Base-by-base conservation (phyloP, 1,140 invertebrate genomes). In the Ctenoplectra terminalis region DNA sequence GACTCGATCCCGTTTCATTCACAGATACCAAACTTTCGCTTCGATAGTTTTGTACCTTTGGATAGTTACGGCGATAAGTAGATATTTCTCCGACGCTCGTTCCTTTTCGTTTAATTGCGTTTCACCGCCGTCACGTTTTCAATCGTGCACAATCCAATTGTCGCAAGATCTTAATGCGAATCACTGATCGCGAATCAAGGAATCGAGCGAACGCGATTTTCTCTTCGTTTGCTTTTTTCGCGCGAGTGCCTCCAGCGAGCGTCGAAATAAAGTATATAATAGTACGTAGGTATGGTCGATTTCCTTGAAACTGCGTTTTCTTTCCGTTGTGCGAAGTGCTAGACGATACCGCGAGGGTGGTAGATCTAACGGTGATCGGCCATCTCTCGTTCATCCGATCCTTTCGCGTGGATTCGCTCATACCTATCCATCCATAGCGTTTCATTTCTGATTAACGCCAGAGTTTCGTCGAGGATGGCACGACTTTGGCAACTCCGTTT, bases 401-500 rank as follows among this genome's bases (percentile, higher is more conserved):
- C 37, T 78, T 83, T 73, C 60, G 69, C 5, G 52, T 26, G 61
- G 50, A 74, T 74, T 58, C 43, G 37, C 34, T 81, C 67, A 60
- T 60, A 23, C 50, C 46, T 43, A 20, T 8, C 31, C 43, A 61
- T 71, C 56, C n/a, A 2, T 6, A 34, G 11, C 54, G 67, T 63
- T 63, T 26, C 50, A 40, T 58, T 54, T 69, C 80, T 66, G 75
- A 82, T 85, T 69, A 40, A 82, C 83, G 29, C 58, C 72, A 37
- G 31, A 85, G 70, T 43, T 73, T 66, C 56, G 60, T 5, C 52
- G 58, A 60, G 67, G 52, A 70, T 20, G 48, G 20, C 48, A 48
- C 58, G 58, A 69, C 64, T 86, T 67, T 83, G 81, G 37, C 75
- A 82, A 75, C 83, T 76, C 40, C 46, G 60, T 61, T 48, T 58